Base-by-base conservation (phyloP, 2,888 invertebrate species). In the Xanthostigma xanthostigma region DNA sequence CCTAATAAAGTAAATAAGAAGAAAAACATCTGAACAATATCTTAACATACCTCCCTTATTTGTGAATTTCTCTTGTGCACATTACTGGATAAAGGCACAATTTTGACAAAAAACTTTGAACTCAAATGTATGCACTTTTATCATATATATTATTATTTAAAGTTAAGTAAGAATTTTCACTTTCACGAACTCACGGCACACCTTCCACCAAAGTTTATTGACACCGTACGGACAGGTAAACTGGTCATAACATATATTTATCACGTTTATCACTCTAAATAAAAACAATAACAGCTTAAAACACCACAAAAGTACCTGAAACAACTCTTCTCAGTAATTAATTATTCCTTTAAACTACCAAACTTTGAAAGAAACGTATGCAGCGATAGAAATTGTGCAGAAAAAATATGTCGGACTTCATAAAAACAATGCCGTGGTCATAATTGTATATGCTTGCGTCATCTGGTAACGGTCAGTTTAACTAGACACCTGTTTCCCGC, bases 181-280 rank as follows among this genome's bases (percentile, higher is more conserved):
- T 66, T 65, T 65, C 65, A 64, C 64, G 43, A 42, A 59, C 58
- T 58, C 59, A 62, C 59, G 66, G 65, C 66, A 64, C 66, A 65
- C 67, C 66, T 67, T 62, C 55, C 44, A 52, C 53, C 56, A 58
- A 63, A 66, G 66, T 66, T 66, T 66, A 65, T 66, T 67, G 66
- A 67, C 66, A 64, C 65, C 64, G 57, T 54, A 9, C 54, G 45
- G 56, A 55, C 62, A 64, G 63, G 63, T 62, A 60, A 60, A 55
- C 55, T 54, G 54, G 54, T 44, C 49, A 51, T 49, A 51, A 51
- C 51, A 52, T 51, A 55, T 53, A 51, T 33, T 42, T 42, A 27
- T 42, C 33, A 11, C 33, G 10, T 42, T 42, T 42, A 17, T 17
- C 17, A 42, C 27, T 42, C 33, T 42, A 17, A 12, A 42, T 12